Evolutionary conservation across 2,888 invertebrate species (phyloP), one percentile per base, ranked within the genome.

Genomic region (Adelphocoris suturalis): DNA sequence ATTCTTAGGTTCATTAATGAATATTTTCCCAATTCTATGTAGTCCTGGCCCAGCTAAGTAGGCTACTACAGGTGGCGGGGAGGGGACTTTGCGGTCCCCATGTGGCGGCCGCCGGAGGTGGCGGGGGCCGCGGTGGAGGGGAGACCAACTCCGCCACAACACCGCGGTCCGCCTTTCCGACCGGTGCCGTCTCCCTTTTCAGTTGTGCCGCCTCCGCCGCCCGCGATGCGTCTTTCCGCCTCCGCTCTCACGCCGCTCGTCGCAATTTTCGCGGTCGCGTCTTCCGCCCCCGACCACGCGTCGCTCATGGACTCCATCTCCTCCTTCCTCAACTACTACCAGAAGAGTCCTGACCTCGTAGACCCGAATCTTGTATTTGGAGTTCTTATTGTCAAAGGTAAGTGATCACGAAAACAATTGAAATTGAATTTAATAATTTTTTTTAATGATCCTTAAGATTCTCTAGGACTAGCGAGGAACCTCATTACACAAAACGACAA

Each of bases 331-430:
- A 19, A 52, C 19, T 91, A 91, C 48, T 90, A 91, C 87, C 68
- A 57, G 27, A 82, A 57, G 52, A 86, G 81, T n/a, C 57, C 68
- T 0, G 87, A 87, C 47, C 85, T 84, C 46, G 85, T 90, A 47
- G 78, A 87, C 23, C 87, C 86, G 0, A 87, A 90, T 48, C 85
- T 91, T 78, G 28, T 91, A 7, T 90, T 90, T 23, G 90, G 90
- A 19, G 23, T 48, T 5, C 88, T 90, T 23, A 81, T 90, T 7
- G 84, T 90, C 27, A 90, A 90, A 90, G 90, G 90, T 90, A 82
- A 85, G 14, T 19, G n/a, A n/a, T n/a, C n/a, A n/a, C n/a, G n/a
- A n/a, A n/a, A 11, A n/a, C n/a, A n/a, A n/a, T n/a, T n/a, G n/a
- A n/a, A n/a, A n/a, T n/a, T n/a, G n/a, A n/a, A n/a, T 82, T 82